These are phyloP conservation scores for Sialia sialis DNA, from an alignment of 2,113 vertebrate genomes.

Conservation along the genomic window DNA sequence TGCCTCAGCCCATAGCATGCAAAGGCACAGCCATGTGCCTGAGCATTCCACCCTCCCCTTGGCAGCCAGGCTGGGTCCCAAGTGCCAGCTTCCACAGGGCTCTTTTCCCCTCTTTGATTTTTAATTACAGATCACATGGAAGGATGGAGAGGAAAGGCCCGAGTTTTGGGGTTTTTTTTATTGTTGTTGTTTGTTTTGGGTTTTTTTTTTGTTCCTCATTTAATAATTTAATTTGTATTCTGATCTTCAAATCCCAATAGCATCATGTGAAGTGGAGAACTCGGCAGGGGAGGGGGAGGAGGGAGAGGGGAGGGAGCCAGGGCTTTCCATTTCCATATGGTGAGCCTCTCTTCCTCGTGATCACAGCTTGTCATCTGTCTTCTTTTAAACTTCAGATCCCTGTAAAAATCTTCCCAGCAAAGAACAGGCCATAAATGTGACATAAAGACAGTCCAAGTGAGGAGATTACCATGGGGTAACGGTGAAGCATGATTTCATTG, in stretches of 20 bases:
- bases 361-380: conserved; percentile 68
- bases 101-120: conserved; percentile 51
- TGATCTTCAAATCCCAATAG: conserved; percentile 63
- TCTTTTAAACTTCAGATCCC: conserved; percentile 65
- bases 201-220: background rate
- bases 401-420: conserved; percentile 64
- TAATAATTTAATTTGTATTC: conserved; percentile 65
- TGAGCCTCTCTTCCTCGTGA: conserved; percentile 42
- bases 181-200: background rate
- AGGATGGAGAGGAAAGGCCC: conserved; percentile 11
- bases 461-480: background rate
- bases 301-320: conserved; percentile 42
- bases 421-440: conserved; percentile 48
- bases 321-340: conserved; percentile 63
- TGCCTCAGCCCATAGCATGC: background rate
- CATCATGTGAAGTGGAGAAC: conserved; percentile 51
- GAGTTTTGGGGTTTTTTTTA: background rate
- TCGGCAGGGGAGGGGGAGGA: conserved; percentile 60
- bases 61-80: background rate
- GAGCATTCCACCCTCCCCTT: background rate
- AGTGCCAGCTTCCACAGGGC: conserved; percentile 9
- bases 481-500: background rate
- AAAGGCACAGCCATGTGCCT: background rate
- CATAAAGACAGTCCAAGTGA: conserved; percentile 32
- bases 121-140: conserved; percentile 23